phyloP scores from a whole-genome alignment of 2,888 invertebrate genomes.

The Nomada lathburiana region DNA sequence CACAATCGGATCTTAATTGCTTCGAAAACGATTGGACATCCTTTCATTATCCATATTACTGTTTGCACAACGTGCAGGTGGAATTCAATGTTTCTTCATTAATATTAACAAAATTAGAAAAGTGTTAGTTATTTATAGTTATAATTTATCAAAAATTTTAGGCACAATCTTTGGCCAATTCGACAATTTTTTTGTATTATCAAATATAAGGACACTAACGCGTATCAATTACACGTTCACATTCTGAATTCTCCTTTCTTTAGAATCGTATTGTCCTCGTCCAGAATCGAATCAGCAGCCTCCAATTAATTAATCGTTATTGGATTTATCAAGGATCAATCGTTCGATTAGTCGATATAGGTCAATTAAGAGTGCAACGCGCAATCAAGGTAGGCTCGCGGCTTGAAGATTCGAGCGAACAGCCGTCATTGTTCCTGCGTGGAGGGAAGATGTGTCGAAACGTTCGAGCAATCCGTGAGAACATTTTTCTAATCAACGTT shows the following conservation, averaged over 20 bases:
- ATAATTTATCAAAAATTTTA: not conserved
- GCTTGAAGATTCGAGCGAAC: conserved; percentile 43
- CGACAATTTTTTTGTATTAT: no score
- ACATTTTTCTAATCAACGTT: conserved; percentile 61
- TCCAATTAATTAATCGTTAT: conserved; percentile 5
- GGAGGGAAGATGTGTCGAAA: conserved; percentile 54
- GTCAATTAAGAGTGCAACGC: conserved; percentile 24
- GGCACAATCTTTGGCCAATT: no score
- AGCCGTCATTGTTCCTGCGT: conserved; percentile 46
- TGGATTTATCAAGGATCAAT: not conserved
- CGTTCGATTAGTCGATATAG: conserved; percentile 7
- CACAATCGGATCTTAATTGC: conserved; percentile 27
- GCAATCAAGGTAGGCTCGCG: conserved; percentile 48
- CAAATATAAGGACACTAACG: no score
- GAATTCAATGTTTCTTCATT: conserved; percentile 12
- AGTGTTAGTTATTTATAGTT: no score
- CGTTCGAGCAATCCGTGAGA: conserved; percentile 56
- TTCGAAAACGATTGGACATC: conserved; percentile 21
- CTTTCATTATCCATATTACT: conserved; percentile 1
- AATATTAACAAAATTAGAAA: not conserved
- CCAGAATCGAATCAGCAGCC: not conserved
- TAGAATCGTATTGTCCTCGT: conserved; percentile 8
- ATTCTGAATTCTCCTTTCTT: not conserved
- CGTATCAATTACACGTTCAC: not conserved
- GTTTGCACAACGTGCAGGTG: conserved; percentile 18